A percentile compares a stretch with the other conserved stretches of the same genome.
These are phyloP conservation scores for Calonectris borealis DNA, from an alignment of 2,113 vertebrate species.

Conservation along the genomic window DNA sequence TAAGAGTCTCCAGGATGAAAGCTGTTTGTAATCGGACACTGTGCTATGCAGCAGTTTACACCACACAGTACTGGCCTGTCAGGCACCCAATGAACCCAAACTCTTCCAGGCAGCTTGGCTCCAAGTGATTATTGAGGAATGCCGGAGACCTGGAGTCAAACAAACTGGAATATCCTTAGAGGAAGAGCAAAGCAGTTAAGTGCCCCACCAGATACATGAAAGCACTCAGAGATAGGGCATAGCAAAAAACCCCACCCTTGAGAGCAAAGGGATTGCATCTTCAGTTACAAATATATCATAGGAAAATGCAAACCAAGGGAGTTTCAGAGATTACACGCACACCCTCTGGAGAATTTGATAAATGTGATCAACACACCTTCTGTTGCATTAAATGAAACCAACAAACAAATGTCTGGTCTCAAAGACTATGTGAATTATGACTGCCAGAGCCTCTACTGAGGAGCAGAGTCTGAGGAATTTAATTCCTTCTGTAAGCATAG, in stretches of 20 bases:
- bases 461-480: background rate
- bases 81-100: background rate
- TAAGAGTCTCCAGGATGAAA: background rate
- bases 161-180: background rate
- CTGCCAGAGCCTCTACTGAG: background rate
- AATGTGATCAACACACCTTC: background rate
- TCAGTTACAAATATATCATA: background rate
- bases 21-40: background rate
- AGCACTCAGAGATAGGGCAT: background rate
- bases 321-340: background rate
- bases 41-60: background rate
- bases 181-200: background rate
- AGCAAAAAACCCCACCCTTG: background rate
- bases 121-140: slow-evolving; percentile 50
- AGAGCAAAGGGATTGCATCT: background rate
- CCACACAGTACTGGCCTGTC: background rate
- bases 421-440: background rate
- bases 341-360: background rate
- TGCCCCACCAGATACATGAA: background rate
- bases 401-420: background rate
- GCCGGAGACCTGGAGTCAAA: slow-evolving; percentile 2
- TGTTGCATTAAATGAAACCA: background rate
- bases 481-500: background rate
- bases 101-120: slow-evolving; percentile 29
- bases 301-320: background rate